These are phyloP conservation scores for Vulpes vulpes DNA, from an alignment of 2,113 vertebrate genomes.

Conservation along the genomic window DNA sequence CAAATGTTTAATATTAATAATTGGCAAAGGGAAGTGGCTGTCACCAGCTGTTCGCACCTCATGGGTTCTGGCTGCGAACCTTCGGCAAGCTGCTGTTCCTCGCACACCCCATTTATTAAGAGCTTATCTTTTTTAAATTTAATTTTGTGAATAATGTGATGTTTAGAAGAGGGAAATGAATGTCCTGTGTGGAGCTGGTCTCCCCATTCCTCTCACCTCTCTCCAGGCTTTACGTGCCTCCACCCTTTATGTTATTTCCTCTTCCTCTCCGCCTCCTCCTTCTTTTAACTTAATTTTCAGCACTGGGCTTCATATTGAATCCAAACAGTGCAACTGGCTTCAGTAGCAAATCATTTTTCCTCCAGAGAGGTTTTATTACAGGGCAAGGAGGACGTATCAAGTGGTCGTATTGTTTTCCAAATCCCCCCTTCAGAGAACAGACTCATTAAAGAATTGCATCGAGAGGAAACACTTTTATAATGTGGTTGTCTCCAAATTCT, in stretches of 20 bases:
- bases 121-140: background rate
- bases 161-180: slow-evolving; percentile 29
- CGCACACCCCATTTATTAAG: background rate
- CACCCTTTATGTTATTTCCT: background rate
- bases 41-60: background rate
- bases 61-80: background rate
- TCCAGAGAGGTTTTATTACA: slow-evolving; percentile 31
- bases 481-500: slow-evolving; percentile 62
- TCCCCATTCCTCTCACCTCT: background rate
- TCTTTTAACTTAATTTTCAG: background rate
- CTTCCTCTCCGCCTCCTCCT: background rate
- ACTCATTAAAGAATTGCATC: slow-evolving; percentile 67
- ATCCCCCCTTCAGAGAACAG: slow-evolving; percentile 73
- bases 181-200: background rate
- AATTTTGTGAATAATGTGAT: background rate
- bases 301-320: rapidly evolving
- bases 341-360: background rate
- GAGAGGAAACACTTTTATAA: slow-evolving; percentile 70
- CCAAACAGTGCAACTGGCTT: background rate
- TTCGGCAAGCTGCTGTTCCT: background rate
- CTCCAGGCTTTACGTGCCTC: background rate
- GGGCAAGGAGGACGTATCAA: background rate
- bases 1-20: background rate
- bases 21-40: background rate
- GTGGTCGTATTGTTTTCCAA: background rate